These are phyloP conservation scores for Entelurus aequoreus DNA, from an alignment of 2,113 vertebrate genomes.

Conservation along the genomic window DNA sequence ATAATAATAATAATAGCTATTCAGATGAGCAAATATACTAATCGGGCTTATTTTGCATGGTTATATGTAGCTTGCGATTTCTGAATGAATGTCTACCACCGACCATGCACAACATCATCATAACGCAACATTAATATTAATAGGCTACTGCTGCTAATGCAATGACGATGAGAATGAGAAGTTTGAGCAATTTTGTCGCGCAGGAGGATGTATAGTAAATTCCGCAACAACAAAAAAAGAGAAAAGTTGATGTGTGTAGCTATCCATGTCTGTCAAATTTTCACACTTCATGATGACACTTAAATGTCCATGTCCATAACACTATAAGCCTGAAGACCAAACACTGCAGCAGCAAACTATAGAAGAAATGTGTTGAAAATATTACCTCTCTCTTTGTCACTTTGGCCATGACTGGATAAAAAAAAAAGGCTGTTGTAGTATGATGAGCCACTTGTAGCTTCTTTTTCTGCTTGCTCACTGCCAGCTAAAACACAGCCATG, in stretches of 20 bases:
- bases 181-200: not conserved
- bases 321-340: constrained; percentile 13
- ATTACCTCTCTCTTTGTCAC: constrained; percentile 19
- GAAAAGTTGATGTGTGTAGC: not conserved
- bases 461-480: constrained; percentile 56
- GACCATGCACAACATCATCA: constrained; percentile 15
- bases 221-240: constrained; percentile 37
- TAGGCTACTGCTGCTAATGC: constrained; percentile 1
- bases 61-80: constrained; percentile 55
- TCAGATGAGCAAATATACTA: constrained; percentile 20
- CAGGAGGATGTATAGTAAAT: constrained; percentile 21
- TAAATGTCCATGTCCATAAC: constrained; percentile 12
- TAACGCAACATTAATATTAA: constrained; percentile 5
- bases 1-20: not conserved
- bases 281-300: constrained; percentile 30
- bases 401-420: constrained; percentile 52
- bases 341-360: constrained; percentile 1
- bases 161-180: constrained; percentile 5
- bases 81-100: not conserved
- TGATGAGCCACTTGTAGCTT: constrained; percentile 28
- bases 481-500: constrained; percentile 47
- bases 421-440: constrained; percentile 51
- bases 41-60: constrained; percentile 60
- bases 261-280: constrained; percentile 2
- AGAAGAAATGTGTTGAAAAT: constrained; percentile 24